Evolutionary conservation across 2,113 vertebrate genomes (phyloP).

Genomic region (Eulacestoma nigropectus): DNA sequence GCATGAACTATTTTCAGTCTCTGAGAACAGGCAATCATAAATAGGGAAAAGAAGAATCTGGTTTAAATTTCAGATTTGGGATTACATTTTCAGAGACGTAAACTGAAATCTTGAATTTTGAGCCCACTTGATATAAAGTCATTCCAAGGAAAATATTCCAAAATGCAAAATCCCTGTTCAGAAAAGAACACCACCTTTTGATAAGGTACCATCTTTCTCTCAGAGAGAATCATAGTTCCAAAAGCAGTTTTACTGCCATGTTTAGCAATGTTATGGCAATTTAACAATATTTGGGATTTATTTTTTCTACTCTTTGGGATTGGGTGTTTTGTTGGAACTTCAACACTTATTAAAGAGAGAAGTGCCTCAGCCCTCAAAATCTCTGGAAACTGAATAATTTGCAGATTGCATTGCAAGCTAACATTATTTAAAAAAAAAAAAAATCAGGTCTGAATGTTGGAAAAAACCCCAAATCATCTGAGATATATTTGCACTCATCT

Average conservation of each 20-base stretch:
- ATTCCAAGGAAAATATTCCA: background rate
- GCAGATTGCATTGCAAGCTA: background rate
- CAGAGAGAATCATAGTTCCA: background rate
- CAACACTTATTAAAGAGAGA: background rate
- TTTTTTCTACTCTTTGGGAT: background rate
- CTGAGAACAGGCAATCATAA: too few relatives aligned
- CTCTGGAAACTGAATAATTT: background rate
- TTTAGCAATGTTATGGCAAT: background rate
- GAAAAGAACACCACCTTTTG: background rate
- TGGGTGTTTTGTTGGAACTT: background rate
- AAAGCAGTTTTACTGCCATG: background rate
- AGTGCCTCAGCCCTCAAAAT: background rate
- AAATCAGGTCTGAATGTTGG: background rate
- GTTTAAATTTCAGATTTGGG: background rate
- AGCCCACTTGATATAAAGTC: background rate
- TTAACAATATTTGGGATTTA: background rate
- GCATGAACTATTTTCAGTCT: too few relatives aligned
- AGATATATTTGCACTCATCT: background rate
- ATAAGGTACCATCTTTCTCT: background rate
- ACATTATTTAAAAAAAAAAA: too few relatives aligned
- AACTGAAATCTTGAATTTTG: background rate
- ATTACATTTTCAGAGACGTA: background rate
- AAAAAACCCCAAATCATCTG: background rate
- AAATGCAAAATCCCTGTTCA: background rate
- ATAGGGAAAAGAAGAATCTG: background rate